These are phyloP conservation scores for Peromyscus californicus DNA, from an alignment of 2,113 vertebrate species.

Conservation along the genomic window DNA sequence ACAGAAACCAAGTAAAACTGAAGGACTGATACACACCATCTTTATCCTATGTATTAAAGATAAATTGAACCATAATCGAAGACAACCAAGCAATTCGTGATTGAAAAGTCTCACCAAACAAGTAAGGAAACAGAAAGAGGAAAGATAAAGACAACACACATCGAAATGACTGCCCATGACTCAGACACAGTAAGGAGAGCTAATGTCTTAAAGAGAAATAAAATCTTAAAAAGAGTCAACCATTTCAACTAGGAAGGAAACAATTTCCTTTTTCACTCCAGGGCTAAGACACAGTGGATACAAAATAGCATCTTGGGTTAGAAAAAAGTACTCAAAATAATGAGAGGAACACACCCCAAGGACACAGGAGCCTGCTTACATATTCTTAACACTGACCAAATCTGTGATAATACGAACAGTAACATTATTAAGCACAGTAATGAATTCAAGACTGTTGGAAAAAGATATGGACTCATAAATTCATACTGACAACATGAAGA, in stretches of 20 bases:
- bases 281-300: background rate
- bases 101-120: background rate
- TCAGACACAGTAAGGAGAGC: background rate
- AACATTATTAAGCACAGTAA: slow-evolving; percentile 9
- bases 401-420: background rate
- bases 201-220: background rate
- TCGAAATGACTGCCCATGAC: background rate
- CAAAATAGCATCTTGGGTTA: background rate
- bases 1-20: background rate
- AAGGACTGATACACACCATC: background rate
- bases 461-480: slow-evolving; percentile 10
- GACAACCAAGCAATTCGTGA: background rate
- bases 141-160: background rate
- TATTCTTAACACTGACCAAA: background rate
- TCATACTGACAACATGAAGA: background rate
- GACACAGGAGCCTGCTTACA: background rate
- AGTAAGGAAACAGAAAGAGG: background rate
- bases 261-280: background rate
- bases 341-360: background rate
- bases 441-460: background rate
- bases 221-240: slow-evolving; percentile 24
- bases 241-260: background rate
- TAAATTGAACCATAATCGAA: background rate
- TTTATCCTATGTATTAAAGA: slow-evolving; percentile 11
- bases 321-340: slow-evolving; percentile 6